Percentiles rank a stretch among this genome's conserved stretches.
Evolutionary conservation across 2,113 vertebrate species (phyloP).

Genomic region (Oreocharis arfaki): DNA sequence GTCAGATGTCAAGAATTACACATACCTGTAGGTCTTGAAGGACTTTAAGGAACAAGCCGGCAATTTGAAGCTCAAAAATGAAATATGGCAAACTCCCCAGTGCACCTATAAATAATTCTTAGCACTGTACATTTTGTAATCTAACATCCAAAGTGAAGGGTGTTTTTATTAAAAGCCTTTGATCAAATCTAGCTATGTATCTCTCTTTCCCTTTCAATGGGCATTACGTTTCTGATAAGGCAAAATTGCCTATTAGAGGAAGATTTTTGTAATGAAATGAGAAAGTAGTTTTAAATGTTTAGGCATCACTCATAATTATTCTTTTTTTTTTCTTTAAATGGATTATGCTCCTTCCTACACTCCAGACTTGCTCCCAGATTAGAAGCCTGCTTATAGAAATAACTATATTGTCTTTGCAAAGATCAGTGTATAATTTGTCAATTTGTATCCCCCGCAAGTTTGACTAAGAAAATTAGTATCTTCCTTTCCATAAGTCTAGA

Average conservation of each 20-base stretch:
- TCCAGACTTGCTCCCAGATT: background rate
- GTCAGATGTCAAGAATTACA: background rate
- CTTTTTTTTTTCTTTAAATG: background rate
- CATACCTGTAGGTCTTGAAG: background rate
- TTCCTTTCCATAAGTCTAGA: background rate
- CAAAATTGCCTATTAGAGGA: background rate
- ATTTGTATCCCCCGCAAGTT: background rate
- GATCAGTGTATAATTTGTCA: background rate
- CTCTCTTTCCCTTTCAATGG: background rate
- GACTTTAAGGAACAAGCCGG: background rate
- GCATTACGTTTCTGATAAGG: background rate
- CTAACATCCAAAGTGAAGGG: background rate
- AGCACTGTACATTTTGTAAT: constrained; percentile 6
- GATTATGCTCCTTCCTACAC: background rate
- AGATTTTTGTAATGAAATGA: background rate
- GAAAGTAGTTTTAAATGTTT: background rate
- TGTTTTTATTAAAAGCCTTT: constrained; percentile 18
- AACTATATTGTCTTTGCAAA: background rate
- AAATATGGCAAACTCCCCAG: background rate
- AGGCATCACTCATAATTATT: background rate
- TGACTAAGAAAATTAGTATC: background rate
- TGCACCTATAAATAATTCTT: constrained; percentile 19
- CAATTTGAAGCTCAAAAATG: background rate
- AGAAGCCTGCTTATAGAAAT: background rate
- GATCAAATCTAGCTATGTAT: background rate